phyloP scores from a whole-genome alignment of 2,113 vertebrate species.

The Nerophis lumbriciformis region DNA sequence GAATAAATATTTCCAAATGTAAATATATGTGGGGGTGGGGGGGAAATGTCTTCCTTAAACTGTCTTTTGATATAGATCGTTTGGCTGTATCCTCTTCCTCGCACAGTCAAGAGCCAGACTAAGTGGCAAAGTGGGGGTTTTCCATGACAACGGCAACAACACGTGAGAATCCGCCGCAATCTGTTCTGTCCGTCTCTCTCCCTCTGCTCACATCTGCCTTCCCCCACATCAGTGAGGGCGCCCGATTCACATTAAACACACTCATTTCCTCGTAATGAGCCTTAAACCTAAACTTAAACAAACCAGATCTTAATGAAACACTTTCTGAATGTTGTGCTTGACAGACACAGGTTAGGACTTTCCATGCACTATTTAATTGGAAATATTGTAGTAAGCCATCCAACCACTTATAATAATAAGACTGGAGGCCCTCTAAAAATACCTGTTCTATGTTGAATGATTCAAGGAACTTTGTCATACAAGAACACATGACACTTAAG shows the following conservation, averaged over 20 bases:
- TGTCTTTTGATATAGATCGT: slow-evolving; percentile 33
- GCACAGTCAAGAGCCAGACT: slow-evolving; percentile 41
- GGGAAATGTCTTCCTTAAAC: not conserved
- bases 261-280: slow-evolving; percentile 52
- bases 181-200: not conserved
- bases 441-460: no score
- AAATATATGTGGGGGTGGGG: no score
- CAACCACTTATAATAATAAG: no score
- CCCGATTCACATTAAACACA: slow-evolving; percentile 24
- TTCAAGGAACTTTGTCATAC: no score
- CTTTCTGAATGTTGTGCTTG: slow-evolving; percentile 8
- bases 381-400: not conserved
- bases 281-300: slow-evolving; percentile 30
- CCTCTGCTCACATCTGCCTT: slow-evolving; percentile 40
- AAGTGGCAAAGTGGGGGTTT: slow-evolving; percentile 37
- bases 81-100: slow-evolving; percentile 27
- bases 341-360: not conserved
- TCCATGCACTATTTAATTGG: not conserved
- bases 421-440: no score
- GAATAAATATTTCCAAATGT: no score
- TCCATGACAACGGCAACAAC: slow-evolving; percentile 39
- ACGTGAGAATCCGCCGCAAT: slow-evolving; percentile 20
- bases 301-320: slow-evolving; percentile 46
- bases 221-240: slow-evolving; percentile 49
- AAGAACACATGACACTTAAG: no score